A percentile compares a stretch with the other conserved stretches of the same genome.
phyloP scores from a whole-genome alignment of 2,797 vertebrate genomes.

The Anguilla obscura region DNA sequence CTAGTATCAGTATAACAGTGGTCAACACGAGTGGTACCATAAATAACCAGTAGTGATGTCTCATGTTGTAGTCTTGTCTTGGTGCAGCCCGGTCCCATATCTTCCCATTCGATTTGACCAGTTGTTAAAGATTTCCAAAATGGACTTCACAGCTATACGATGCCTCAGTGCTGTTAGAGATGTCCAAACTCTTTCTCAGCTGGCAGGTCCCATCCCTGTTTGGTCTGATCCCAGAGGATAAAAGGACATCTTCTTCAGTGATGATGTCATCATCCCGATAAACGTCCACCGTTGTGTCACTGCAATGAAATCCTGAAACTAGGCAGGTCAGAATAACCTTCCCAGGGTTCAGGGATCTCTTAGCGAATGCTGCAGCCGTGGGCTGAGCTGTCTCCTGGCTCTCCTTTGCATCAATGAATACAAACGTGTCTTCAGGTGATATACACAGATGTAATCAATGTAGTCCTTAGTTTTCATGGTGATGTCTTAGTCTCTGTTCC shows the following conservation, averaged over 20 bases:
- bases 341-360: no score
- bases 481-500: neutral
- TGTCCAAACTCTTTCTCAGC: no score
- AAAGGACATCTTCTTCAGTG: neutral
- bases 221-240: neutral
- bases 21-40: neutral
- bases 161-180: no score
- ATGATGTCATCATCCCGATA: neutral
- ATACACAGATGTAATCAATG: neutral
- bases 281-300: neutral
- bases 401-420: neutral
- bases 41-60: no score
- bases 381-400: neutral
- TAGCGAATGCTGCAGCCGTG: no score
- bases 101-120: no score
- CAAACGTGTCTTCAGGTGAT: neutral
- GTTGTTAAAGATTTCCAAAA: no score
- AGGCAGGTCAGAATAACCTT: slow-evolving; percentile 4
- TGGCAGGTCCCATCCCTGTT: no score
- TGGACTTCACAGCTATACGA: no score
- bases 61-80: no score
- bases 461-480: neutral
- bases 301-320: neutral
- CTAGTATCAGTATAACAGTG: no score
- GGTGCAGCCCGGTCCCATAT: no score